A percentile compares a stretch with the other conserved stretches of the same genome.
Evolutionary conservation across 2,113 vertebrate species (phyloP).

Genomic region (Nymphicus hollandicus): DNA sequence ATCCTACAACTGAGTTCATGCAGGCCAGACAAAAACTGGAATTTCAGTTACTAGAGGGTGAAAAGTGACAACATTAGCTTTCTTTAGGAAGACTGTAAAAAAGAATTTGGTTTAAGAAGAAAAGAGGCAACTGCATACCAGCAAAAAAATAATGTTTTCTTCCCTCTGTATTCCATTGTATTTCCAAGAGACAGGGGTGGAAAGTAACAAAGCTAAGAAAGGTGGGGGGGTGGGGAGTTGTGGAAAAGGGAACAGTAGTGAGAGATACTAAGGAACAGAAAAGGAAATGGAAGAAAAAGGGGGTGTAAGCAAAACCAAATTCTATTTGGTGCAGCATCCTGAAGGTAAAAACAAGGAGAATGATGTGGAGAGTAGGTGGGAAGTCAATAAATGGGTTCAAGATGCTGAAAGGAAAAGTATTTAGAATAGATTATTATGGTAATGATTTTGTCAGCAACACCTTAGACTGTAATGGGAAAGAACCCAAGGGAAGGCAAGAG

Average conservation of each 20-base stretch:
- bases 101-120: neutral
- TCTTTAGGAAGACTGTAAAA: neutral
- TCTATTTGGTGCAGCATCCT: neutral
- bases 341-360: neutral
- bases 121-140: neutral
- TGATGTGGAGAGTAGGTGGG: neutral
- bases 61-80: neutral
- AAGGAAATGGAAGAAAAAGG: neutral
- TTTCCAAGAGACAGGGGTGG: neutral
- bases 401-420: constrained; percentile 16
- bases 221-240: neutral
- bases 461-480: neutral
- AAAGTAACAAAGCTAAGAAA: neutral
- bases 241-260: neutral
- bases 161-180: neutral
- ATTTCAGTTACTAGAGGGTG: neutral
- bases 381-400: constrained; percentile 10
- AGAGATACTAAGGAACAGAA: neutral
- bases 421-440: neutral
- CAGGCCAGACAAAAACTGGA: neutral
- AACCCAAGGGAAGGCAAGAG: neutral
- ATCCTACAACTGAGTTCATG: neutral
- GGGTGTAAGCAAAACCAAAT: neutral
- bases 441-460: constrained; percentile 1
- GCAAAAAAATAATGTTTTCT: neutral